Percentiles rank a stretch among this genome's conserved stretches.
Conservation (phyloP, 2,888 invertebrate genomes). For the Chouioia cunea region DNA sequence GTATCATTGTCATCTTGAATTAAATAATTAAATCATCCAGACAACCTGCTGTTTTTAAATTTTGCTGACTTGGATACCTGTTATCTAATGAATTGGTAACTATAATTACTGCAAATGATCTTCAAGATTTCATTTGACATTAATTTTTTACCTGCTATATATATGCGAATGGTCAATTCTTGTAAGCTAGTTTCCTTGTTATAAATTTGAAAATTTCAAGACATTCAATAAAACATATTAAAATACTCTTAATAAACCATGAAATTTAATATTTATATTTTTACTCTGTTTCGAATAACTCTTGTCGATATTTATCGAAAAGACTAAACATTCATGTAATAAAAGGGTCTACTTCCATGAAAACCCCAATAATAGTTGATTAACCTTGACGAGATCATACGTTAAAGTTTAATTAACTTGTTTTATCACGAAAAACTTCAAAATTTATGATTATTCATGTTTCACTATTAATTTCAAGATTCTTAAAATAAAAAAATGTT, state of each 20-base stretch:
- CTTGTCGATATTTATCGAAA: too few species aligned
- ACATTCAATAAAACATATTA: conserved; percentile 26
- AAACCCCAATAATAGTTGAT: too few species aligned
- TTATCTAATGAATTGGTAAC: conserved; percentile 17
- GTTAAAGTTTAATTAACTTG: too few species aligned
- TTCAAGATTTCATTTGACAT: conserved; percentile 21
- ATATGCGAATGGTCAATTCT: conserved; percentile 24
- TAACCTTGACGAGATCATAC: too few species aligned
- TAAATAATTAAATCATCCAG: conserved; percentile 57
- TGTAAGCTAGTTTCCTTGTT: conserved; percentile 30
- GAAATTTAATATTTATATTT: conserved; percentile 21
- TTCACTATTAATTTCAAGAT: conserved; percentile 1
- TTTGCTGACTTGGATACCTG: conserved; percentile 35
- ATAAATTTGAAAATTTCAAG: conserved; percentile 19
- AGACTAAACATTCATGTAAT: too few species aligned
- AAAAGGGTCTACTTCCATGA: too few species aligned
- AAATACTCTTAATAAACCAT: conserved; percentile 24
- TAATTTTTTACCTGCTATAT: conserved; percentile 21
- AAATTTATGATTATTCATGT: too few species aligned
- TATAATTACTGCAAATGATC: conserved; percentile 32
- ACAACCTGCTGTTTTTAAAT: conserved; percentile 33
- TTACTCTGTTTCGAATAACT: conserved; percentile 13
- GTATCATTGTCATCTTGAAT: conserved; percentile 59
- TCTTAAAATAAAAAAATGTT: conserved; percentile 7
- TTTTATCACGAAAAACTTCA: too few species aligned